Percentiles rank a stretch among this genome's conserved stretches.
These are phyloP conservation scores for Hydra vulgaris DNA, from an alignment of 30 jellyfish, hydroid and myxozoan genomes.

Conservation along the genomic window DNA sequence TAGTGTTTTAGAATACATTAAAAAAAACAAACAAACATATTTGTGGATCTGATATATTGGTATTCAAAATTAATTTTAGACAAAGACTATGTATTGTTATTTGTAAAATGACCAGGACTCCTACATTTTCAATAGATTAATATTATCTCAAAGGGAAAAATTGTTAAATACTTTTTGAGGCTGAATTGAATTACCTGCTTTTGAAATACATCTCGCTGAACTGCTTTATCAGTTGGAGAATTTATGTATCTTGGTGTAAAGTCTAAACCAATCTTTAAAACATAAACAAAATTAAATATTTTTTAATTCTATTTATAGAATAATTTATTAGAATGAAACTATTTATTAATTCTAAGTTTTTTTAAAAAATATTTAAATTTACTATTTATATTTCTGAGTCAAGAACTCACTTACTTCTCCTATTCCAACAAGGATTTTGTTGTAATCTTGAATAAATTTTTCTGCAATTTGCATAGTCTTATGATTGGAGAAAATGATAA, in stretches of 20 bases:
- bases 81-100: too few relatives aligned
- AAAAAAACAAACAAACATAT: too few relatives aligned
- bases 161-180: too few relatives aligned
- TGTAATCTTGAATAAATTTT: slow-evolving; percentile 38
- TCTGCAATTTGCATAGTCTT: slow-evolving; percentile 63
- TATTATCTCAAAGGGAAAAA: too few relatives aligned
- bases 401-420: slow-evolving; percentile 58
- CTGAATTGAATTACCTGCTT: slow-evolving; percentile 76
- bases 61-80: too few relatives aligned
- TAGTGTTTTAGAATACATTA: too few relatives aligned
- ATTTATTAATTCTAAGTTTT: background rate
- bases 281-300: too few relatives aligned
- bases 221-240: slow-evolving; percentile 60
- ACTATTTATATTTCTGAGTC: background rate
- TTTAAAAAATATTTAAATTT: too few relatives aligned
- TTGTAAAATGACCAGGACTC: too few relatives aligned
- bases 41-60: too few relatives aligned
- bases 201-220: slow-evolving; percentile 74
- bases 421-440: slow-evolving; percentile 50
- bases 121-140: too few relatives aligned
- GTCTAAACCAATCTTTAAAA: slow-evolving; percentile 76
- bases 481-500: background rate
- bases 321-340: background rate
- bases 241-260: slow-evolving; percentile 75
- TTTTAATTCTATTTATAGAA: too few relatives aligned